A percentile compares a stretch with the other conserved stretches of the same genome.
phyloP scores from a whole-genome alignment of 2,888 invertebrate genomes.

The Pollenia labialis region DNA sequence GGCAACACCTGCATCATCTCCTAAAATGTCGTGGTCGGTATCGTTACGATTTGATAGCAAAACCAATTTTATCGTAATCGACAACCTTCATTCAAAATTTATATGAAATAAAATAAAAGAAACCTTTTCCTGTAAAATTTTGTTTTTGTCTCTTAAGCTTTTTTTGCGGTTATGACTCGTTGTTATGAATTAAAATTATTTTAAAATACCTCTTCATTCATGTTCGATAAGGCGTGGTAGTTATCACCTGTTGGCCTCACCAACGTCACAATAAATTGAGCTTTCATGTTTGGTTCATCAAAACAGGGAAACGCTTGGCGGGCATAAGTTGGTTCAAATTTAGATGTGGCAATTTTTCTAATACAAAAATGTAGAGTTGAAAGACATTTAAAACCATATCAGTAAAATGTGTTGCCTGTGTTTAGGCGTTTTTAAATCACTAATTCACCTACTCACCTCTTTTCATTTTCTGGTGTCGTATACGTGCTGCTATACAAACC shows the following conservation, averaged over 20 bases:
- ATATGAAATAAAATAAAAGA: too few species aligned
- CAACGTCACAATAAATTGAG: slow-evolving; percentile 91
- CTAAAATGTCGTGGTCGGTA: too few species aligned
- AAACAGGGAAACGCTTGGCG: slow-evolving; percentile 97
- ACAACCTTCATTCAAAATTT: too few species aligned
- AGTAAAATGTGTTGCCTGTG: not conserved
- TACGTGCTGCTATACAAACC: slow-evolving; percentile 90
- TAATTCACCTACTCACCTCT: slow-evolving; percentile 83
- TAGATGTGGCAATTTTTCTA: slow-evolving; percentile 93
- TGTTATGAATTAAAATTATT: too few species aligned
- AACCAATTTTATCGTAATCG: too few species aligned
- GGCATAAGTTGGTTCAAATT: slow-evolving; percentile 97
- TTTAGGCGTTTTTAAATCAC: slow-evolving; percentile 60
- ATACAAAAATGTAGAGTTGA: slow-evolving; percentile 70
- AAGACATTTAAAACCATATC: not conserved
- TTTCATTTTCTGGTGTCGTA: slow-evolving; percentile 81
- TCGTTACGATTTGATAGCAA: too few species aligned
- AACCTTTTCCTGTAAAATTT: too few species aligned
- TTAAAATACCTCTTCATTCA: slow-evolving; percentile 87
- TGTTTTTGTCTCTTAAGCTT: not conserved
- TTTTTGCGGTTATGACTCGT: too few species aligned
- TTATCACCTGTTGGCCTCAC: slow-evolving; percentile 88
- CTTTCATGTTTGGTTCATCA: slow-evolving; percentile 96
- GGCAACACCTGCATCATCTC: too few species aligned
- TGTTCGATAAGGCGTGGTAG: slow-evolving; percentile 93